phyloP scores from a whole-genome alignment of 2,797 vertebrate species.

The Microcaecilia unicolor region DNA sequence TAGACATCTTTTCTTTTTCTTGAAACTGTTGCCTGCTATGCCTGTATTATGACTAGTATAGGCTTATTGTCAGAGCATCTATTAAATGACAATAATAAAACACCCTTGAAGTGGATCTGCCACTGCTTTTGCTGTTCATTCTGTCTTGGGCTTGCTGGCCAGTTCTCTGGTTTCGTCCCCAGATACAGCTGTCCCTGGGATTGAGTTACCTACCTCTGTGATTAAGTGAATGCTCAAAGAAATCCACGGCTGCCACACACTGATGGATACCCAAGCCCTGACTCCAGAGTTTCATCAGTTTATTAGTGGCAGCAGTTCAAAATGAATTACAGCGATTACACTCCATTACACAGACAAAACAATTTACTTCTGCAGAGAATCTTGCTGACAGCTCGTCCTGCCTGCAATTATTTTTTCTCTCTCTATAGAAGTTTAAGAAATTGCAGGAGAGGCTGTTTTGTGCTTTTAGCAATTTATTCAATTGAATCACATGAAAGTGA shows the following conservation, averaged over 20 bases:
- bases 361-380: constrained; percentile 48
- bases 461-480: constrained; percentile 32
- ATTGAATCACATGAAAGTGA: constrained; percentile 31
- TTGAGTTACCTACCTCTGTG: constrained; percentile 22
- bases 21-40: background rate
- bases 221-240: constrained; percentile 18
- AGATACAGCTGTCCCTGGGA: constrained; percentile 7
- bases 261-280: constrained; percentile 27
- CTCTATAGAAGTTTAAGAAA: constrained; percentile 33
- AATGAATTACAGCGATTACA: constrained; percentile 53
- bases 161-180: too few species aligned
- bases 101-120: constrained; percentile 2
- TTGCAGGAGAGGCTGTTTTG: constrained; percentile 27
- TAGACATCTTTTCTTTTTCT: too few species aligned
- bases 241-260: constrained; percentile 7
- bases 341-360: constrained; percentile 45
- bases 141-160: background rate
- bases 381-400: constrained; percentile 27
- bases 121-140: constrained; percentile 13
- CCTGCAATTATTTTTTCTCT: constrained; percentile 33
- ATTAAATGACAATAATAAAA: constrained; percentile 20
- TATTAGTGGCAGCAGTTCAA: constrained; percentile 53
- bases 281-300: constrained; percentile 37
- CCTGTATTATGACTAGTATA: constrained; percentile 12
- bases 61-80: constrained; percentile 27